Evolutionary conservation across 2,888 invertebrate species (phyloP), one percentile per base, ranked within the genome.

Genomic region (Drosophila siamana): DNA sequence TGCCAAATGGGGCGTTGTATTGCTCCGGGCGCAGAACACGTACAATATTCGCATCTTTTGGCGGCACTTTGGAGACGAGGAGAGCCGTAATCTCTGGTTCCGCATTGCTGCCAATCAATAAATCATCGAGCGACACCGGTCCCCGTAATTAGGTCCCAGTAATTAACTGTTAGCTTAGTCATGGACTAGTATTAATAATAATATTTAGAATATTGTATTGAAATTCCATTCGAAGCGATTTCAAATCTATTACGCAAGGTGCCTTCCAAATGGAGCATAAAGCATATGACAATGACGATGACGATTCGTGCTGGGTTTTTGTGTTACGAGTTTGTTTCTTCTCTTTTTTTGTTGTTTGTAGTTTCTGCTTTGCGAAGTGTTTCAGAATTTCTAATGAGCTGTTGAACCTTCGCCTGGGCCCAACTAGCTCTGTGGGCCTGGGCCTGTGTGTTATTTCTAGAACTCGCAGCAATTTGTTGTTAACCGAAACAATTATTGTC

Each of bases 301-400:
- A 16, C 62, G 75, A 64, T 41, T 48, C 16, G 38, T 41, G 50
- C 62, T 52, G 50, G 60, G 47, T 47, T 63, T 73, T 71, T 24
- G 38, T 63, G 51, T 40, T 19, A 19, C 19, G 19, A 48, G 44
- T 61, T 57, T 8, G 16, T 40, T 40, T 40, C 40, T 11, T 19
- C 19, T 2, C 3, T 33, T 33, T 33, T 33, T 33, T 33, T 33
- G 0, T 24, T 4, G 3, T 4, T 24, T 4, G 3, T 6, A 26
- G 41, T 30, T 51, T 36, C 15, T 0, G 52, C 51, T 30, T 38
- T 24, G 11, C 44, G 19, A 48, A 55, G 61, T 76, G 80, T 56
- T 61, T 77, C 59, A 72, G 87, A 85, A 88, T 86, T 81, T 80
- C 61, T 72, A 85, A 85, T 85, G 72, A 88, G 86, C 54, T 67